Evolutionary conservation across 2,797 vertebrate genomes (phyloP).

Genomic region (Erethizon dorsatum): DNA sequence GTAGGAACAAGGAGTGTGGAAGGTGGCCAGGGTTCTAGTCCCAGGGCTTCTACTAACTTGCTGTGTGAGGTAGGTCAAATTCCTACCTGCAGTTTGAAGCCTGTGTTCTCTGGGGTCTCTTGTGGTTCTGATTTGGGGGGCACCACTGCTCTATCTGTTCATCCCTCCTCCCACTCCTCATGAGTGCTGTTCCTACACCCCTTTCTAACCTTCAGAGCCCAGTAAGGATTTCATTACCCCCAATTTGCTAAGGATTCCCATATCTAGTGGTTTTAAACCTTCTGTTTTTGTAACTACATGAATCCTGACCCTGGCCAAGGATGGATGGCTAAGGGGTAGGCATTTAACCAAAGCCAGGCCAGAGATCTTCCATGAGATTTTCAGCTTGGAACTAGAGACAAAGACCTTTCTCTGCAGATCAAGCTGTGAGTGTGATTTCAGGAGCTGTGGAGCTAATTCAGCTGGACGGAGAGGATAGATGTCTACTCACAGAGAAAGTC

Average conservation of each 20-base stretch:
- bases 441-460: neutral
- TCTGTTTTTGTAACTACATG: neutral
- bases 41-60: neutral
- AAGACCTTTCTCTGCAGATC: neutral
- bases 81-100: neutral
- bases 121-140: neutral
- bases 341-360: neutral
- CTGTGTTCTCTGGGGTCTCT: neutral
- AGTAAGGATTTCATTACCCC: neutral
- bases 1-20: neutral
- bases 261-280: neutral
- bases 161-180: neutral
- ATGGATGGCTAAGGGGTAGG: neutral
- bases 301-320: neutral
- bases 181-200: neutral
- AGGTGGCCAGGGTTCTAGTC: neutral
- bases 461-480: neutral
- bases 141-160: neutral
- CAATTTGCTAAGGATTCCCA: neutral
- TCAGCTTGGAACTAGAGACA: neutral
- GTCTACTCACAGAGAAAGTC: neutral
- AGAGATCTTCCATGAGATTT: neutral
- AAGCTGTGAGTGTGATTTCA: fast-evolving
- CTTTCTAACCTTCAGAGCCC: neutral
- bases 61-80: neutral